Conservation (phyloP, 2,888 invertebrate genomes). For the Syrphus vitripennis region DNA sequence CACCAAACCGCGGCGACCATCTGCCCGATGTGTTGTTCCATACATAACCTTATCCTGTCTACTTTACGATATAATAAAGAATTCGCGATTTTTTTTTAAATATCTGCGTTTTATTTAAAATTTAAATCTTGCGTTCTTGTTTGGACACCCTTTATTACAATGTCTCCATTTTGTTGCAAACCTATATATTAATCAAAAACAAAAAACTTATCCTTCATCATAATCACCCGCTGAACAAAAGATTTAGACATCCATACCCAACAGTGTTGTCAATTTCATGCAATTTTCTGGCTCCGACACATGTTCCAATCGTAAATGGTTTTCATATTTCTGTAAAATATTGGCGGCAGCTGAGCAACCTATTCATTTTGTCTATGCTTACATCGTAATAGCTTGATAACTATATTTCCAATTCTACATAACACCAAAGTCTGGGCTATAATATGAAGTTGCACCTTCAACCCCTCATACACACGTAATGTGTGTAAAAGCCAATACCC, state of each 20-base stretch:
- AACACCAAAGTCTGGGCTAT: constrained; percentile 12
- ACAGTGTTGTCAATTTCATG: constrained; percentile 12
- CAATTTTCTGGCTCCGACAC: constrained; percentile 58
- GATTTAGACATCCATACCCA: background rate
- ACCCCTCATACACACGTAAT: constrained; percentile 23
- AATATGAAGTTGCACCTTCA: constrained; percentile 21
- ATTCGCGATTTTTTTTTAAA: too few relatives aligned
- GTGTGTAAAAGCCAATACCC: constrained; percentile 46
- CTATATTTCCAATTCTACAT: background rate
- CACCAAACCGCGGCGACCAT: too few relatives aligned
- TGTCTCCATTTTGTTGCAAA: background rate
- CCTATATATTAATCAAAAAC: background rate
- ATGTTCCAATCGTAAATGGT: constrained; percentile 69
- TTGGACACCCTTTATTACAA: background rate
- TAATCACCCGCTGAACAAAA: background rate
- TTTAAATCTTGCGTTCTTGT: too few relatives aligned
- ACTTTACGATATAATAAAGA: too few relatives aligned
- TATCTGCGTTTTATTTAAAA: too few relatives aligned
- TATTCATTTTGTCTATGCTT: constrained; percentile 59
- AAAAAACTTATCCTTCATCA: background rate
- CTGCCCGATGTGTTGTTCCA: too few relatives aligned
- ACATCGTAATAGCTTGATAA: constrained; percentile 6
- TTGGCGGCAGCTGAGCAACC: constrained; percentile 65
- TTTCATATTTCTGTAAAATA: constrained; percentile 66
- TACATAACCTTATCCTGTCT: too few relatives aligned